Evolutionary conservation across 2,797 vertebrate genomes (phyloP).

Genomic region (Lutjanus campechanus): DNA sequence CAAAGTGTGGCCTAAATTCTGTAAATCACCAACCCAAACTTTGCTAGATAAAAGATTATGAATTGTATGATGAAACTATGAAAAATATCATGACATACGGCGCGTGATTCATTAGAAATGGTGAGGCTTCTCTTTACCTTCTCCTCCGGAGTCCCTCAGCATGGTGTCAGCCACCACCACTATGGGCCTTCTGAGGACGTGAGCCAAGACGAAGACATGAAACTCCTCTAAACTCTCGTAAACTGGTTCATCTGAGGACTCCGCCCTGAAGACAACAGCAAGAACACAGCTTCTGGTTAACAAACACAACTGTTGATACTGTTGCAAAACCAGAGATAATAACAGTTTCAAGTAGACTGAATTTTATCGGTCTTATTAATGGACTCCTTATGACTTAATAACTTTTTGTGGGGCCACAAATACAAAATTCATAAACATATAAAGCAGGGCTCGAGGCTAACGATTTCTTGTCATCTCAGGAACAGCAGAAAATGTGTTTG

Average conservation of each 20-base stretch:
- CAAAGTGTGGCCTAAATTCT: neutral
- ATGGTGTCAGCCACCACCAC: conserved; percentile 98
- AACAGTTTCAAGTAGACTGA: neutral
- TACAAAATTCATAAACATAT: too few species aligned
- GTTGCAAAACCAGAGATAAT: conserved; percentile 11
- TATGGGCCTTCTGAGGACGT: conserved; percentile 93
- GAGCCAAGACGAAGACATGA: conserved; percentile 96
- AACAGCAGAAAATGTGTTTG: too few species aligned
- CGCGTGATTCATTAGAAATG: neutral
- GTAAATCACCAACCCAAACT: neutral
- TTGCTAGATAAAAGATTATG: too few species aligned
- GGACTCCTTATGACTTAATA: neutral
- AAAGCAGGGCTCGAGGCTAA: too few species aligned
- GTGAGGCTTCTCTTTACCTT: conserved; percentile 84
- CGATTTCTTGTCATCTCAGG: too few species aligned
- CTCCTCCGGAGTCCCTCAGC: conserved; percentile 96
- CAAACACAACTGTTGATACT: neutral
- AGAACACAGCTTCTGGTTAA: neutral
- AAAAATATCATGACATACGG: neutral
- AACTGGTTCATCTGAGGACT: conserved; percentile 94
- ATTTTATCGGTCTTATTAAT: neutral
- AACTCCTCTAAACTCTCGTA: conserved; percentile 98
- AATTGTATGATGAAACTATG: neutral
- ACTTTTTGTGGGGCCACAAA: neutral
- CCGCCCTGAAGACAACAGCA: conserved; percentile 80